phyloP scores from a whole-genome alignment of 2,888 invertebrate genomes.

The Tanytarsus gracilentus region DNA sequence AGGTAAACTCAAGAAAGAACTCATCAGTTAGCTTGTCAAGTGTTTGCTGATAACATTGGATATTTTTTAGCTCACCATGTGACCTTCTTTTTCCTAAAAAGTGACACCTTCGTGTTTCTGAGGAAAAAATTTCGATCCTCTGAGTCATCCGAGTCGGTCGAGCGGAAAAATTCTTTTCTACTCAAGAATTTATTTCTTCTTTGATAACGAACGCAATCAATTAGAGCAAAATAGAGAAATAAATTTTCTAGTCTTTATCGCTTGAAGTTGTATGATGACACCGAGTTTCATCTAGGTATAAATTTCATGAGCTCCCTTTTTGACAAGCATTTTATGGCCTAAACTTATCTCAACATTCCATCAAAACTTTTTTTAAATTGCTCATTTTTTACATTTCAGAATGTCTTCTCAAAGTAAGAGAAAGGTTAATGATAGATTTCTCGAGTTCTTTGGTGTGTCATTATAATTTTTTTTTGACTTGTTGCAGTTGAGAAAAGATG shows the following conservation, averaged over 20 bases:
- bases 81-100: background rate
- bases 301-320: background rate
- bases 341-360: constrained; percentile 25
- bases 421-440: no score
- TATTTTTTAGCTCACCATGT: background rate
- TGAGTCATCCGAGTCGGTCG: background rate
- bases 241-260: background rate
- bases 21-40: constrained; percentile 6
- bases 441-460: constrained; percentile 16
- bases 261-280: background rate
- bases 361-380: constrained; percentile 22
- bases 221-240: constrained; percentile 1
- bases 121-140: background rate
- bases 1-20: background rate
- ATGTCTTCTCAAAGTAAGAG: no score
- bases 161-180: background rate
- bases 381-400: constrained; percentile 10
- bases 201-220: constrained; percentile 19
- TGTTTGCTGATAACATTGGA: constrained; percentile 9
- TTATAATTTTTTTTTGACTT: no score
- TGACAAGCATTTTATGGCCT: constrained; percentile 22
- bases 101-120: background rate
- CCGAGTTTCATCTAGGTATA: background rate
- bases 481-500: no score
- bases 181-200: background rate